A percentile compares a stretch with the other conserved stretches of the same genome.
phyloP scores from a whole-genome alignment of 1,140 invertebrate genomes.

The Leptopilina boulardi region DNA sequence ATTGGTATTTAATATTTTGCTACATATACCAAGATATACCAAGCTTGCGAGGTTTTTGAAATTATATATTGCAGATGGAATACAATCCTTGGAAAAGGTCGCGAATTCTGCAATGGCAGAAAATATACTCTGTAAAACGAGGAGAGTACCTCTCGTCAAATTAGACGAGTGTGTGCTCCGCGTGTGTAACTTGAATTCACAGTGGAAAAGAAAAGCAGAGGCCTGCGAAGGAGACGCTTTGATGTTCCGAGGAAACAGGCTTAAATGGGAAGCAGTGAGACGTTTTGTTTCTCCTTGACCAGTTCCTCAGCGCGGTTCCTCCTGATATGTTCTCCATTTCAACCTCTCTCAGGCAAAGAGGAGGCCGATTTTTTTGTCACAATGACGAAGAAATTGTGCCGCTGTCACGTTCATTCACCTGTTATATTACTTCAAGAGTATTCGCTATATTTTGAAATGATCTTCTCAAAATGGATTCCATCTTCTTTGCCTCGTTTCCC shows the following conservation, averaged over 20 bases:
- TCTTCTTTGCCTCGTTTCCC: not conserved
- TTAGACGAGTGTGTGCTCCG: conserved; percentile 53
- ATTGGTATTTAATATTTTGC: too few relatives aligned
- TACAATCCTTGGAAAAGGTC: conserved; percentile 39
- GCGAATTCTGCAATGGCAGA: conserved; percentile 26
- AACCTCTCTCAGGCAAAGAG: conserved; percentile 36
- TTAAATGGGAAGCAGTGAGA: conserved; percentile 60
- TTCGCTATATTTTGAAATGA: conserved; percentile 13
- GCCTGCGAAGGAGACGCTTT: conserved; percentile 52
- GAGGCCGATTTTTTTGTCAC: conserved; percentile 46
- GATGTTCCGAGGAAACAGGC: conserved; percentile 60
- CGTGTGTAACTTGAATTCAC: conserved; percentile 38
- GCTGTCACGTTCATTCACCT: conserved; percentile 35
- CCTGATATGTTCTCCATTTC: conserved; percentile 45
- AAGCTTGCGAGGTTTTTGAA: not conserved
- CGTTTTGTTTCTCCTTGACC: conserved; percentile 54
- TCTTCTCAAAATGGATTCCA: not conserved
- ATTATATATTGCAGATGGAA: conserved; percentile 21
- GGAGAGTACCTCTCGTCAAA: conserved; percentile 45
- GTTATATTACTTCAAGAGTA: not conserved
- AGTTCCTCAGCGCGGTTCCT: conserved; percentile 56
- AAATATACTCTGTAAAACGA: conserved; percentile 22
- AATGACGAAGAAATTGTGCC: conserved; percentile 49
- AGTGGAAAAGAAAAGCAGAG: conserved; percentile 45
- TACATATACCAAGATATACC: too few relatives aligned